These are phyloP conservation scores for Amphipyra berbera DNA, from an alignment of 2,888 invertebrate species.

Conservation along the genomic window DNA sequence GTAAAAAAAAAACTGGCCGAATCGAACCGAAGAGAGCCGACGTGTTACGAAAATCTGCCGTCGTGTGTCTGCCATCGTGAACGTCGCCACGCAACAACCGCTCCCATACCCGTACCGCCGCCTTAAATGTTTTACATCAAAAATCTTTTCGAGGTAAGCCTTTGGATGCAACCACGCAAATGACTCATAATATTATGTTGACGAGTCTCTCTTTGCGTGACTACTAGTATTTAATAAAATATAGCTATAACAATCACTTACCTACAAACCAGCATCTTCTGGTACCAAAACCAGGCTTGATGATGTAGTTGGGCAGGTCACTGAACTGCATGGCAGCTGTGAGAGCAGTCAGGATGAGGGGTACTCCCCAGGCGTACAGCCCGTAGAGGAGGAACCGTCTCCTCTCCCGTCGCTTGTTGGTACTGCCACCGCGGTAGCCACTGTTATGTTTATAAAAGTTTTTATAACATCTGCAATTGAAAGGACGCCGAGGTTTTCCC, in stretches of 20 bases:
- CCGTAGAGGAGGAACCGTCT: constrained; percentile 91
- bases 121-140: no score
- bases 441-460: constrained; percentile 69
- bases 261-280: constrained; percentile 91
- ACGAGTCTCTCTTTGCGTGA: no score
- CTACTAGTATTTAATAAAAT: no score
- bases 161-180: no score
- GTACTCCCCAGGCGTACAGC: constrained; percentile 92
- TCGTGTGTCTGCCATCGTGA: no score
- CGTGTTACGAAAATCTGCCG: no score
- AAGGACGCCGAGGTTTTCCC: constrained; percentile 29
- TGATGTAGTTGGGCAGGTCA: constrained; percentile 74
- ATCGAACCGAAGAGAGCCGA: no score
- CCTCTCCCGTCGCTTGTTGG: constrained; percentile 85
- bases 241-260: constrained; percentile 66
- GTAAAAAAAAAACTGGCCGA: no score
- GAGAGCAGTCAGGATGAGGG: constrained; percentile 86
- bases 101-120: no score
- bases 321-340: constrained; percentile 89
- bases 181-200: no score
- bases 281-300: constrained; percentile 89
- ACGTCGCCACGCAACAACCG: no score
- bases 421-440: constrained; percentile 86
- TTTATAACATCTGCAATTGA: constrained; percentile 52
- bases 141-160: no score